Base-by-base conservation (phyloP, 1,140 invertebrate genomes). In the Neelides sp. region DNA sequence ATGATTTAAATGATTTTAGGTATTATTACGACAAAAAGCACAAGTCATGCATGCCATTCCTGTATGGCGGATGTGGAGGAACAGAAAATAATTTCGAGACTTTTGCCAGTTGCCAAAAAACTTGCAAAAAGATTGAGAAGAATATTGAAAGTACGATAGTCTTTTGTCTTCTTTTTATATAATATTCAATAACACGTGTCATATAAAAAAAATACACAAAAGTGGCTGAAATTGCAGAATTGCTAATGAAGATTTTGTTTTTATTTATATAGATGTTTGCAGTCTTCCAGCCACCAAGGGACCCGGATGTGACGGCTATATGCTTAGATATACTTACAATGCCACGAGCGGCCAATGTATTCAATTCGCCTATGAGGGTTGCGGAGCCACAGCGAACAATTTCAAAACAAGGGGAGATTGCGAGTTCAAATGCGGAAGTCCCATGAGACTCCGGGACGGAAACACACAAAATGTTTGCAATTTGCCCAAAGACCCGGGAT, bases 41-140 rank as follows among this genome's bases (percentile, higher is more conserved):
- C 61, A 69, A 75, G 56, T 69, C 69, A 27, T 93, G 89, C 64
- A 72, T 78, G 59, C 69, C 75, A 61, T 94, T 95, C 70, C 71
- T 62, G 3, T 95, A 89, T 68, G 87, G 89, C 15, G 90, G 90
- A 17, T 95, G 91, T 68, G 84, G 83, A 64, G 85, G 82, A 22
- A 93, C 91, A 68, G 69, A 75, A 53, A 96, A 95, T 68, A 82
- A 87, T 58, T 94, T 91, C 70, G 70, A 73, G 5, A 80, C 82
- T 15, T 69, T 76, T 34, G 76, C 83, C 28, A 76, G 85, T 58
- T 95, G 91, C 69, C 74, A 85, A 54, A 70, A 75, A 50, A 74
- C 76, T 39, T 94, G 90, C 67, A 71, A 68, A 28, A 40, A 39
- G 28, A 52, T 48, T 20, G 40, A 41, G 28, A 37, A 30, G 10